Evolutionary conservation across 2,888 invertebrate genomes (phyloP), one percentile per base, ranked within the genome.

Genomic region (Nesidiocoris tenuis): DNA sequence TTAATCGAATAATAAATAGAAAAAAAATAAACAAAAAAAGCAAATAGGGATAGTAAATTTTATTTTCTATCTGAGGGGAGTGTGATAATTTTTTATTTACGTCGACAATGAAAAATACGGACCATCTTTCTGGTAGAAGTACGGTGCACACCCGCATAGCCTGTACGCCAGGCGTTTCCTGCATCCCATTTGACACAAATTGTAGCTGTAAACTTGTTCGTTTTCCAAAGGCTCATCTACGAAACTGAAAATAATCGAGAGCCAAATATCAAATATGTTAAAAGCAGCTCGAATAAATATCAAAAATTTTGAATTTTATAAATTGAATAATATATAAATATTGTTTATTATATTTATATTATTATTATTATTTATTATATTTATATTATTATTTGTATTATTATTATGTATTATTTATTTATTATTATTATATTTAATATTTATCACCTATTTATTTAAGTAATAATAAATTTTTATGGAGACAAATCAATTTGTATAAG

Each of bases 141-240:
- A 90, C 0, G 93, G 93, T 54, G 90, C 85, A 82, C 93, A 93
- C 0, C 87, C 86, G 81, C 92, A 93, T 70, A 87, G 83, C 76
- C 86, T 84, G 7, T 88, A 83, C 25, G 90, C 87, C 24, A 90
- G 83, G 7, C 84, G 83, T 80, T 90, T 88, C 54, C 91, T 87
- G 79, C 92, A 93, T 81, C 92, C 91, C 84, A 89, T 88, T 7
- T 89, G 84, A 79, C 93, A 93, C 82, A 91, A 84, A 0, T 87
- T 88, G 80, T 88, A 89, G 1, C 90, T 88, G 82, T 92, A 92
- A 54, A 90, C 86, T 0, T 91, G 87, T 80, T 90, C 89, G 72
- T 85, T 82, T 75, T 91, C 83, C 56, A 87, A 87, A 74, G 89
- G 88, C 82, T 92, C 92, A 77, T 87, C 83, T n/a, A 75, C 55